A percentile compares a stretch with the other conserved stretches of the same genome.
These are phyloP conservation scores for Petrosia ficiformis DNA, from an alignment of 37 sponge, comb jelly and placozoan genomes.

Conservation along the genomic window DNA sequence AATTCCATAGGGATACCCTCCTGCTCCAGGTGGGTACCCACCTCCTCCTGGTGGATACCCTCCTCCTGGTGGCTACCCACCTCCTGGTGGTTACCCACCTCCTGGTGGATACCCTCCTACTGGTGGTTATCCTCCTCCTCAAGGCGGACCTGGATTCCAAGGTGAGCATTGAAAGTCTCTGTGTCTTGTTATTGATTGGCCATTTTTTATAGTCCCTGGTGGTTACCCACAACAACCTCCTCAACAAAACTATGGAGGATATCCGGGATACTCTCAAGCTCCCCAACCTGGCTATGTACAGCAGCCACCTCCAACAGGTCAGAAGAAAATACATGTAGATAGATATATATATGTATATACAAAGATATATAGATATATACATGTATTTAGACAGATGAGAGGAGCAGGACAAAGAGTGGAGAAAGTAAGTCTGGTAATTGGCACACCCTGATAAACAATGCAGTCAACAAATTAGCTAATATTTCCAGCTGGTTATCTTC, in stretches of 20 bases:
- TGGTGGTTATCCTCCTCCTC: conserved; percentile 31
- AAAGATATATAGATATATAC: too few species aligned
- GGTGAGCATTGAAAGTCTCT: not conserved
- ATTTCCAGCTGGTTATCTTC: too few species aligned
- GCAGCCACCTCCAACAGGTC: conserved; percentile 45
- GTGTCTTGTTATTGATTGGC: not conserved
- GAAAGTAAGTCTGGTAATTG: too few species aligned
- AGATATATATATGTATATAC: too few species aligned
- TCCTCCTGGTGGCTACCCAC: conserved; percentile 31
- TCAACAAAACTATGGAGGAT: not conserved
- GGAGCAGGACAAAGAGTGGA: conserved; percentile 4
- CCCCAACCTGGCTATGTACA: conserved; percentile 53
- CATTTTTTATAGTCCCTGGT: conserved; percentile 1
- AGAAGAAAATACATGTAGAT: too few species aligned
- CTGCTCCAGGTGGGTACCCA: conserved; percentile 26
- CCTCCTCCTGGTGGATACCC: conserved; percentile 24
- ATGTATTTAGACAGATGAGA: not conserved
- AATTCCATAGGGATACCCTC: conserved; percentile 27
- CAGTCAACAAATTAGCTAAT: too few species aligned
- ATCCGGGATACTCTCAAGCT: conserved; percentile 11
- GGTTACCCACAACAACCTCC: conserved; percentile 31
- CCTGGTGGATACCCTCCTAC: conserved; percentile 33
- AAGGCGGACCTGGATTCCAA: conserved; percentile 27
- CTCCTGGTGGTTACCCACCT: conserved; percentile 35
- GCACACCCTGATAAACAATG: too few species aligned